These are phyloP conservation scores for Casuarius casuarius DNA, from an alignment of 2,113 vertebrate species.

Conservation along the genomic window DNA sequence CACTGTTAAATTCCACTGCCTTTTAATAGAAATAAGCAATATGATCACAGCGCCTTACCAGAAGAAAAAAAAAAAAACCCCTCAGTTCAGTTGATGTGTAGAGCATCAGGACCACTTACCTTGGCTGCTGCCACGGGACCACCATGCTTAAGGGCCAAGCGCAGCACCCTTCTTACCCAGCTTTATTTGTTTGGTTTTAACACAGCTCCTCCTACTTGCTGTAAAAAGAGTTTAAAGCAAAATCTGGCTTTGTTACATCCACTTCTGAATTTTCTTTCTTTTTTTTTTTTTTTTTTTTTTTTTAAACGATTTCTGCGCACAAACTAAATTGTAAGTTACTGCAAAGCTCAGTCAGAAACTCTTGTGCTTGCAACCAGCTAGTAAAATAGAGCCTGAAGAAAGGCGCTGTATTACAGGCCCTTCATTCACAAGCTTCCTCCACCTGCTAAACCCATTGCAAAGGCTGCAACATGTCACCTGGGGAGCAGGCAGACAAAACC, in stretches of 20 bases:
- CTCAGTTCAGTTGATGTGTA: neutral
- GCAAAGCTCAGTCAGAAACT: neutral
- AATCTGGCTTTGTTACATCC: neutral
- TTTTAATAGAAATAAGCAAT: accelerated
- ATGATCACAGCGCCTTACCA: neutral
- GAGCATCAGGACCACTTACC: accelerated
- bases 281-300: neutral
- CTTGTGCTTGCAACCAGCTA: neutral
- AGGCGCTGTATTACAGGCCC: neutral
- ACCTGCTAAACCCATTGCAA: neutral
- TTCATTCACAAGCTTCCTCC: neutral
- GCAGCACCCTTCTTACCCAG: neutral
- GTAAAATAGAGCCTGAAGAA: neutral
- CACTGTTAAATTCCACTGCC: neutral
- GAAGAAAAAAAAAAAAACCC: neutral
- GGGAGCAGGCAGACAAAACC: neutral
- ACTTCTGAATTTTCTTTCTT: neutral
- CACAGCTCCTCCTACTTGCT: neutral
- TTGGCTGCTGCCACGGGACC: neutral
- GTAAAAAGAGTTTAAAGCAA: neutral
- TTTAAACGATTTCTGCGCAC: neutral
- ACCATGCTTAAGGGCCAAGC: neutral
- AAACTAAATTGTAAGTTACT: neutral
- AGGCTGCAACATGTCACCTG: neutral
- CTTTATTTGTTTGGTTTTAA: neutral